phyloP scores from a whole-genome alignment of 1,140 invertebrate genomes.

The Drosophila tristis region DNA sequence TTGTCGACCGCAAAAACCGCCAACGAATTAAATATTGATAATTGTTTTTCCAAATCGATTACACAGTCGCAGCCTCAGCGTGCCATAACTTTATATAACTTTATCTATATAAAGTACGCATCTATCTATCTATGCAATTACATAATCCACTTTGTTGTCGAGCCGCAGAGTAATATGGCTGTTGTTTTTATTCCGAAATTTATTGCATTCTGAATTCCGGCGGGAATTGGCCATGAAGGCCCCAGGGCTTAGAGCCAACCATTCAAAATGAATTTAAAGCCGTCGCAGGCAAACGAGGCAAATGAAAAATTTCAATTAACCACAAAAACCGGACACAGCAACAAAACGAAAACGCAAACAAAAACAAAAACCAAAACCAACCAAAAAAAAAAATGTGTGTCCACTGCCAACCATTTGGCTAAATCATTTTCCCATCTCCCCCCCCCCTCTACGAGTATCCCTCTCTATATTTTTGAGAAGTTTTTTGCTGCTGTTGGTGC shows the following conservation, averaged over 20 bases:
- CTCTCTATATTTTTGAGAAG: slow-evolving; percentile 59
- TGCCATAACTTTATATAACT: slow-evolving; percentile 20
- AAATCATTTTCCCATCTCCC: slow-evolving; percentile 40
- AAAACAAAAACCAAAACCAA: slow-evolving; percentile 2
- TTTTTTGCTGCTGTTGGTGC: slow-evolving; percentile 34
- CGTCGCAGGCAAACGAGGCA: slow-evolving; percentile 28
- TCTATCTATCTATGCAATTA: slow-evolving; percentile 29
- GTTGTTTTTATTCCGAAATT: slow-evolving; percentile 37
- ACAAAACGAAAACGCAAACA: slow-evolving; percentile 26
- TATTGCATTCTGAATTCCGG: slow-evolving; percentile 45
- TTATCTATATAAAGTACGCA: slow-evolving; percentile 20
- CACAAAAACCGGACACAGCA: slow-evolving; percentile 42
- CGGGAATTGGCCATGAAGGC: slow-evolving; percentile 26
- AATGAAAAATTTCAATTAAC: slow-evolving; percentile 65
- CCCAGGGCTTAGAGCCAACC: slow-evolving; percentile 47
- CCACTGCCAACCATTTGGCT: slow-evolving; percentile 43
- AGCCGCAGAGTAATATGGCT: slow-evolving; percentile 1
- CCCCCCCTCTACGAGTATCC: slow-evolving; percentile 1
- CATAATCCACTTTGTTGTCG: slow-evolving; percentile 55
- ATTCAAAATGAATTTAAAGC: slow-evolving; percentile 59
- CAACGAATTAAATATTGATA: slow-evolving; percentile 76
- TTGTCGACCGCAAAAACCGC: slow-evolving; percentile 59
- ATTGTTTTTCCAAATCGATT: slow-evolving; percentile 66
- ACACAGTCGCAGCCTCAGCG: not conserved
- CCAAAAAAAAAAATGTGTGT: slow-evolving; percentile 19